Evolutionary conservation across 2,888 invertebrate species (phyloP).

Genomic region (Andrena marginata): DNA sequence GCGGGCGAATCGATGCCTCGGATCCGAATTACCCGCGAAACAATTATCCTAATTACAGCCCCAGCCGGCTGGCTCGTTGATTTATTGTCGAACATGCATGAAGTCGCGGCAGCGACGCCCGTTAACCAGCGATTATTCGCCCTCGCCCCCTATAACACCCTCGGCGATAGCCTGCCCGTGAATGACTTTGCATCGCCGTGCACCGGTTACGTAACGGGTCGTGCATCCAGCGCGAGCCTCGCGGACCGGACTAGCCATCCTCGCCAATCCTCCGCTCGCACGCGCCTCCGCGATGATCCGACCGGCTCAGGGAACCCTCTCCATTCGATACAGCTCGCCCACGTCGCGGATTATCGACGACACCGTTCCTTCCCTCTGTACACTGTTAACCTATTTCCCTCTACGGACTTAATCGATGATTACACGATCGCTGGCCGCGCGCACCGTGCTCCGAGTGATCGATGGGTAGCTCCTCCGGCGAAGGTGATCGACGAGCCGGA

Average conservation of each 20-base stretch:
- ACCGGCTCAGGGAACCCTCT: neutral
- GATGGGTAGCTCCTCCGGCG: neutral
- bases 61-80: slow-evolving; percentile 1
- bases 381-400: slow-evolving; percentile 43
- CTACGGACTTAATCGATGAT: slow-evolving; percentile 35
- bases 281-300: slow-evolving; percentile 1
- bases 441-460: slow-evolving; percentile 22
- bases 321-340: neutral
- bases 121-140: slow-evolving; percentile 35
- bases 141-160: slow-evolving; percentile 40
- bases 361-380: neutral
- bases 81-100: slow-evolving; percentile 51
- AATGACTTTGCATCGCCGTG: slow-evolving; percentile 38
- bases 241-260: neutral
- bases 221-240: slow-evolving; percentile 5
- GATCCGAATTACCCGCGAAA: neutral
- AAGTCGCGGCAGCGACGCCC: neutral
- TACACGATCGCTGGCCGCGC: slow-evolving; percentile 33
- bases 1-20: no score
- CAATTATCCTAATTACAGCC: slow-evolving; percentile 8
- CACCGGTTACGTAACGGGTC: slow-evolving; percentile 51
- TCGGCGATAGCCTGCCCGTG: slow-evolving; percentile 8
- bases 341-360: neutral
- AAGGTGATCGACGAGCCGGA: neutral
- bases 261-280: neutral